Percentiles rank a stretch among this genome's conserved stretches.
Evolutionary conservation across 2,888 invertebrate genomes (phyloP).

Genomic region (Epirrhoe tristata): DNA sequence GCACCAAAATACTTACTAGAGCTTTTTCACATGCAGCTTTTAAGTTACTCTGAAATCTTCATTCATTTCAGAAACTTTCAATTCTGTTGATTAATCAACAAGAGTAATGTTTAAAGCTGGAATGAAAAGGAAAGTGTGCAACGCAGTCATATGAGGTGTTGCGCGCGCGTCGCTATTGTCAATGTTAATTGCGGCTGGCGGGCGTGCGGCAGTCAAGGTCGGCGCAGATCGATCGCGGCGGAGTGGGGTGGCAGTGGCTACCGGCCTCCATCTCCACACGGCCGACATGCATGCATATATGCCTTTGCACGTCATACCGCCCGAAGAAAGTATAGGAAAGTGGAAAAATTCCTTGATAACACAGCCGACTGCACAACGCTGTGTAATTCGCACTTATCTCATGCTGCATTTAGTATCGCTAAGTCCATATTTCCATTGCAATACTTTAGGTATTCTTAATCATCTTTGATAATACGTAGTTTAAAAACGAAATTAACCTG

Average conservation of each 20-base stretch:
- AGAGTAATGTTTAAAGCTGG: constrained; percentile 9
- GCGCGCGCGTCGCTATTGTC: constrained; percentile 75
- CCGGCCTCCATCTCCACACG: constrained; percentile 53
- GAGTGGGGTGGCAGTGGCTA: constrained; percentile 54
- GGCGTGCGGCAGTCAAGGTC: constrained; percentile 77
- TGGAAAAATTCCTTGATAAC: constrained; percentile 74
- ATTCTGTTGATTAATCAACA: background rate
- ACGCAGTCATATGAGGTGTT: constrained; percentile 52
- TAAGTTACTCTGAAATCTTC: constrained; percentile 4
- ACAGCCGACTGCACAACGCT: constrained; percentile 54
- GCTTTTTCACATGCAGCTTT: constrained; percentile 23
- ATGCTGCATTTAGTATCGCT: constrained; percentile 40
- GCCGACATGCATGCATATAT: constrained; percentile 61
- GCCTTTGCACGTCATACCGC: constrained; percentile 57
- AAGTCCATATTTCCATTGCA: constrained; percentile 10
- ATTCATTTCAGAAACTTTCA: background rate
- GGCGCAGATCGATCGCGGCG: constrained; percentile 70
- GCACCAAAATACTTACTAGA: constrained; percentile 42
- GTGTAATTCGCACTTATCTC: constrained; percentile 51
- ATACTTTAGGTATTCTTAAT: constrained; percentile 12
- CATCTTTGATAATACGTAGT: constrained; percentile 1
- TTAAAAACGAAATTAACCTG: background rate
- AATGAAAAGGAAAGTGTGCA: constrained; percentile 65
- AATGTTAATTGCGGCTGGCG: constrained; percentile 74
- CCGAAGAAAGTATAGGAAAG: constrained; percentile 80